Conservation (phyloP, 2,888 invertebrate genomes). For the Perizoma flavofasciatum region DNA sequence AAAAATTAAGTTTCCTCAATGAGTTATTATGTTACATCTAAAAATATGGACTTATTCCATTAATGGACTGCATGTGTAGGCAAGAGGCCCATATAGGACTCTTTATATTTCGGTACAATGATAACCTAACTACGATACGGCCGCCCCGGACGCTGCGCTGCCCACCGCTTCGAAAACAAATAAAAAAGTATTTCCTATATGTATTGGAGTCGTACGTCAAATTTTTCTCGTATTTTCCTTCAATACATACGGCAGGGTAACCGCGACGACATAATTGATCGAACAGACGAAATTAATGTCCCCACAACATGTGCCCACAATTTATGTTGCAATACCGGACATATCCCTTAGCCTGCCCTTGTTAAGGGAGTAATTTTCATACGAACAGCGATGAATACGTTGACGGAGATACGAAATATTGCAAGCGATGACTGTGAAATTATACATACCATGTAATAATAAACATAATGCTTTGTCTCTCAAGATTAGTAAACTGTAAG, state of each 20-base stretch:
- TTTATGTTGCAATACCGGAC: conserved; percentile 69
- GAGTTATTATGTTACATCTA: too few species aligned
- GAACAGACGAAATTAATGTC: conserved; percentile 75
- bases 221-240: conserved; percentile 67
- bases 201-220: conserved; percentile 60
- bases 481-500: too few species aligned
- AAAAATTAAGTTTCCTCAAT: too few species aligned
- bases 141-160: too few species aligned
- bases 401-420: neutral
- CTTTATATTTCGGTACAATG: too few species aligned
- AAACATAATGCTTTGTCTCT: too few species aligned
- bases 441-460: too few species aligned
- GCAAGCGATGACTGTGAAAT: too few species aligned
- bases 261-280: conserved; percentile 72
- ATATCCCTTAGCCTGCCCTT: conserved; percentile 38
- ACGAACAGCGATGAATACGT: conserved; percentile 19
- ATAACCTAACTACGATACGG: too few species aligned
- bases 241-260: conserved; percentile 62
- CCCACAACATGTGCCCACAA: conserved; percentile 67
- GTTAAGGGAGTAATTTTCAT: conserved; percentile 43
- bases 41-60: too few species aligned
- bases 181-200: conserved; percentile 40
- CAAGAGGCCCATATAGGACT: too few species aligned
- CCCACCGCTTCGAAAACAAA: conserved; percentile 15
- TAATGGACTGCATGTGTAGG: too few species aligned